phyloP scores from a whole-genome alignment of 1,140 invertebrate species.

The Lepeophtheirus salmonis region DNA sequence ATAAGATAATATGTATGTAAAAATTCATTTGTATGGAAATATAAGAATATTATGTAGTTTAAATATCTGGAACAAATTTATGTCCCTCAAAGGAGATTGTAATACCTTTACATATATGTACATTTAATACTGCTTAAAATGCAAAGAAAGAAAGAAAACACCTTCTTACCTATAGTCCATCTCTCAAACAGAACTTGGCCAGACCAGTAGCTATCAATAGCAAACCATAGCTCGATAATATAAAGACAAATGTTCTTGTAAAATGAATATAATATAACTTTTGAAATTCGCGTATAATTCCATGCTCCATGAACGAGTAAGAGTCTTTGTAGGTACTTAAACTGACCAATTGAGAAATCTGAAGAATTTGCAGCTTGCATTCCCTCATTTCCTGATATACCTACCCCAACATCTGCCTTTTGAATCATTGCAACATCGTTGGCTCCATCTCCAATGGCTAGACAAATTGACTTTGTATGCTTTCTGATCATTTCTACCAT shows the following conservation, averaged over 20 bases:
- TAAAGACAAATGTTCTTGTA: slow-evolving; percentile 99
- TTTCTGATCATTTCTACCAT: slow-evolving; percentile 26
- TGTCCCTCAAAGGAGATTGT: no score
- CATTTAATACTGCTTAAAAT: no score
- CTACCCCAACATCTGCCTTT: slow-evolving; percentile 78
- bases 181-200: slow-evolving; percentile 95
- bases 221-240: slow-evolving; percentile 98
- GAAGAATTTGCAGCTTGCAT: slow-evolving; percentile 93
- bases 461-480: slow-evolving; percentile 47
- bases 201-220: slow-evolving; percentile 90
- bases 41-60: no score
- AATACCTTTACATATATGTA: no score
- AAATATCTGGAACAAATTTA: no score
- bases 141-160: no score
- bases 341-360: slow-evolving; percentile 89
- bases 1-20: no score
- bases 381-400: slow-evolving; percentile 95
- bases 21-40: no score
- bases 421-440: slow-evolving; percentile 99
- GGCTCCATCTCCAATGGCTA: slow-evolving; percentile 96
- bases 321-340: slow-evolving; percentile 67
- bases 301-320: slow-evolving; percentile 94
- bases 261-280: slow-evolving; percentile 90
- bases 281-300: slow-evolving; percentile 92
- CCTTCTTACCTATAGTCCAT: slow-evolving; percentile 64